Conservation (phyloP, 2,797 vertebrate species). For the Hydrolagus colliei region DNA sequence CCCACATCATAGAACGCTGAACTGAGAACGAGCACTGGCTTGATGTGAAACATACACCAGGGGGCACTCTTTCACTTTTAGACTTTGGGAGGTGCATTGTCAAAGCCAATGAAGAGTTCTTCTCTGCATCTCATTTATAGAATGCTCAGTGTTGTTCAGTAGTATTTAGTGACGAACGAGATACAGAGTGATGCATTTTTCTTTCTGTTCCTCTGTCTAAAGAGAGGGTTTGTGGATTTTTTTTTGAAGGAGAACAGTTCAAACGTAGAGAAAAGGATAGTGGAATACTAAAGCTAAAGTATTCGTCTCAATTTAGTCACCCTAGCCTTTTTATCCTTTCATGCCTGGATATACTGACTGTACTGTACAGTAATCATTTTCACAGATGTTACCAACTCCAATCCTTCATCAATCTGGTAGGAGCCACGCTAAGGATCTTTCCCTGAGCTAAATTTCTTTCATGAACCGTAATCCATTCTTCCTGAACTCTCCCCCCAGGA, state of each 20-base stretch:
- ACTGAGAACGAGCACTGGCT: too few relatives aligned
- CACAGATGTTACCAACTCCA: neutral
- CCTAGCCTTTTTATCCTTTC: neutral
- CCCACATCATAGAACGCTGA: too few relatives aligned
- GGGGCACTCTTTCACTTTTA: constrained; percentile 6
- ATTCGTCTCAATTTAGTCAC: neutral
- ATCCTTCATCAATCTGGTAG: too few relatives aligned
- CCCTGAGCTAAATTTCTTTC: too few relatives aligned
- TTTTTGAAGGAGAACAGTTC: neutral
- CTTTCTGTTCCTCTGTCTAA: neutral
- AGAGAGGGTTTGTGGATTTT: neutral
- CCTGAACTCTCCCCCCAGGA: too few relatives aligned
- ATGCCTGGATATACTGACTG: neutral
- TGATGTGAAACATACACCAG: neutral
- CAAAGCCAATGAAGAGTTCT: neutral
- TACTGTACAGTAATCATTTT: neutral
- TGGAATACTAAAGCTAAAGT: neutral
- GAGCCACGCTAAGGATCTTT: too few relatives aligned
- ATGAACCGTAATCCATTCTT: too few relatives aligned
- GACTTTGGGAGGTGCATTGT: neutral
- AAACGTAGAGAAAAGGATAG: neutral
- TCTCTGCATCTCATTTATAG: constrained; percentile 2
- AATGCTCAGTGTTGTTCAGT: neutral
- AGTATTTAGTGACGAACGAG: neutral
- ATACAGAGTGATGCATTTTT: neutral